Base-by-base conservation (phyloP, 2,113 vertebrate species). In the Nibea coibor region DNA sequence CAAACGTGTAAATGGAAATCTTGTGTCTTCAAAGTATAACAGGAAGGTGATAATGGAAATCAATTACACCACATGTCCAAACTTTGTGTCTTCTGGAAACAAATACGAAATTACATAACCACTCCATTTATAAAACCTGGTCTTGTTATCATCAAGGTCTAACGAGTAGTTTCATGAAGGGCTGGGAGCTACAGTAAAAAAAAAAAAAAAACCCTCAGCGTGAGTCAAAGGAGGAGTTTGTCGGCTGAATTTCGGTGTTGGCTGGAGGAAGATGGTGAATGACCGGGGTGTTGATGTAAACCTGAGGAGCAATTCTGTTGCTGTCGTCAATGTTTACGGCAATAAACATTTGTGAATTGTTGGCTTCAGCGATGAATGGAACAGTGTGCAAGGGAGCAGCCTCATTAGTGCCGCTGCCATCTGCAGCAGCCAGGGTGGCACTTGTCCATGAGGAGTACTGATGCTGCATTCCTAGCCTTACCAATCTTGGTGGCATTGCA, bases 401-500 rank as follows among this genome's bases (percentile, higher is more conserved):
- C 14, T 39, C 39, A 73, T 8, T 62, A 17, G 19, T 31, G 4
- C 1, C 1, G 1, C 0, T 12, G 42, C 12, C 31, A 53, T 14
- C 4, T 61, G 6, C 24, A 28, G 69, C 16, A 42, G 50, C 26
- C 50, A 15, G 0, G 10, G 35, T 2, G 20, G 22, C 26, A n/a
- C 20, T 3, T 28, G 5, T n/a, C 47, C 56, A 56, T 8, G 65
- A 17, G n/a, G 5, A 6, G 42, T 56, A 11, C 22, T 54, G 57
- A 15, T 58, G 74, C 9, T 67, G 63, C 51, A 16, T 5, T 39
- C 35, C 35, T 39, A 39, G 35, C 7, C 8, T 9, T 39, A 39
- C 35, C 35, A 39, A 69, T 17, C 20, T 47, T n/a, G 31, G 19
- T 0, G 5, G 0, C 0, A 0, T 0, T 14, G 15, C 67, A 47